phyloP scores from a whole-genome alignment of 2,797 vertebrate genomes.

The Prunella strophiata region DNA sequence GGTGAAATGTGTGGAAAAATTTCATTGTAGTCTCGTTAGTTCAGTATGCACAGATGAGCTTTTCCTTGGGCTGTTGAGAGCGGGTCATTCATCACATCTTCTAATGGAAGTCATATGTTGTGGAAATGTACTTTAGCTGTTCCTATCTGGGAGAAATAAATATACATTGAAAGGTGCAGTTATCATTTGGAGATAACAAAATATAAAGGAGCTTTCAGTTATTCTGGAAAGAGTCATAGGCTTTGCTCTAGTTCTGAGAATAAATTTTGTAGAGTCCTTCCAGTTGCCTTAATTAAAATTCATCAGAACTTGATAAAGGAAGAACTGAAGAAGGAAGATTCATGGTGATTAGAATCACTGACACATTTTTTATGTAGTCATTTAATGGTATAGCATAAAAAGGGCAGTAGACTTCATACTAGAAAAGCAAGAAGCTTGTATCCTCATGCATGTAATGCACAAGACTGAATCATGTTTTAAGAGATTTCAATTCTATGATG shows the following conservation, averaged over 20 bases:
- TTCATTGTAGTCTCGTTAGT: not conserved
- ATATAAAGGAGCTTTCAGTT: conserved; percentile 45
- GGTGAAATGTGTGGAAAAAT: conserved; percentile 19
- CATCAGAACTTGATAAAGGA: not conserved
- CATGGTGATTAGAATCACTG: not conserved
- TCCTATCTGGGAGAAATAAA: conserved; percentile 48
- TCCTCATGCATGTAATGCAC: not conserved
- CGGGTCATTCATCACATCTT: conserved; percentile 50
- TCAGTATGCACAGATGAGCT: conserved; percentile 32
- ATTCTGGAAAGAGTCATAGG: not conserved
- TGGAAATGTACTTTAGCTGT: conserved; percentile 17
- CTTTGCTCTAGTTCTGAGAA: not conserved
- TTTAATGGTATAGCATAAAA: not conserved
- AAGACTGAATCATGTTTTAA: not conserved
- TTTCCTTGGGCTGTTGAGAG: conserved; percentile 41
- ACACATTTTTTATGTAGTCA: not conserved
- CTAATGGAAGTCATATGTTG: conserved; percentile 63
- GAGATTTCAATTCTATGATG: not conserved
- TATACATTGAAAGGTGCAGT: conserved; percentile 18
- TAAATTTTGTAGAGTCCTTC: not conserved
- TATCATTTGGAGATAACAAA: conserved; percentile 46
- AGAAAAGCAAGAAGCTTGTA: not conserved
- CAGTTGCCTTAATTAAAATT: conserved; percentile 25
- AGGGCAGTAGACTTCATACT: not conserved
- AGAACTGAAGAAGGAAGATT: not conserved